phyloP scores from a whole-genome alignment of 2,113 vertebrate species.

The Brienomyrus brachyistius region DNA sequence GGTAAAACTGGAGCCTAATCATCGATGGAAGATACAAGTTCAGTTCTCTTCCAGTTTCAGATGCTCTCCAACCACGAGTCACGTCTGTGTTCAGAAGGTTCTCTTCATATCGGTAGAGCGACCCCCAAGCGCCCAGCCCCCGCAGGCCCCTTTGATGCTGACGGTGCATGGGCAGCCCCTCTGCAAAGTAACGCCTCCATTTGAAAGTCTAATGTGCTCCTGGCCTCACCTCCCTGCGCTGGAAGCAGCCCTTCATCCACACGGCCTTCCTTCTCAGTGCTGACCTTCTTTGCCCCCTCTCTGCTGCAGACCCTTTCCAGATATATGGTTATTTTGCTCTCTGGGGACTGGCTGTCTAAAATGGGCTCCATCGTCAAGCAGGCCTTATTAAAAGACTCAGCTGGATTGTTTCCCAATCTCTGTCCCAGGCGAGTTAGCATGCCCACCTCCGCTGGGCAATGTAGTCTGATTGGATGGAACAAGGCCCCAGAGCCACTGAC shows the following conservation, averaged over 20 bases:
- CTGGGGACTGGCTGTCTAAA: not conserved
- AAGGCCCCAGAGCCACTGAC: not conserved
- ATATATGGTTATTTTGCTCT: not conserved
- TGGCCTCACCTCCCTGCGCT: not conserved
- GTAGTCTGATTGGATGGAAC: not conserved
- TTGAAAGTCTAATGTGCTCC: slow-evolving; percentile 35
- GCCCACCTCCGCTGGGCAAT: not conserved
- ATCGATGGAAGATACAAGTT: not conserved
- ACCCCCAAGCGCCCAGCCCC: not conserved
- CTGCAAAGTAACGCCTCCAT: slow-evolving; percentile 6
- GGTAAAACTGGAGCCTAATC: not conserved
- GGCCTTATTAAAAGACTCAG: not conserved
- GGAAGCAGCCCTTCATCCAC: not conserved
- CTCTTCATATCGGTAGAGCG: not conserved
- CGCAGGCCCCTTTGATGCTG: not conserved
- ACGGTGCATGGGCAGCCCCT: not conserved
- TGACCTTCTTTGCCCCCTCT: not conserved
- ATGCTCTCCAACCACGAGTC: not conserved
- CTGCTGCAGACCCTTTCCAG: not conserved
- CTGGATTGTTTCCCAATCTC: not conserved
- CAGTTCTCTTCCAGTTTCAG: not conserved
- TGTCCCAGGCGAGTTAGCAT: not conserved
- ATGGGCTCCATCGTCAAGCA: not conserved
- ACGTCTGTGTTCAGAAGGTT: not conserved
- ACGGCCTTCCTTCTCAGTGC: not conserved